Conservation (phyloP, 2,797 vertebrate genomes). For the Sebastes glaucus region DNA sequence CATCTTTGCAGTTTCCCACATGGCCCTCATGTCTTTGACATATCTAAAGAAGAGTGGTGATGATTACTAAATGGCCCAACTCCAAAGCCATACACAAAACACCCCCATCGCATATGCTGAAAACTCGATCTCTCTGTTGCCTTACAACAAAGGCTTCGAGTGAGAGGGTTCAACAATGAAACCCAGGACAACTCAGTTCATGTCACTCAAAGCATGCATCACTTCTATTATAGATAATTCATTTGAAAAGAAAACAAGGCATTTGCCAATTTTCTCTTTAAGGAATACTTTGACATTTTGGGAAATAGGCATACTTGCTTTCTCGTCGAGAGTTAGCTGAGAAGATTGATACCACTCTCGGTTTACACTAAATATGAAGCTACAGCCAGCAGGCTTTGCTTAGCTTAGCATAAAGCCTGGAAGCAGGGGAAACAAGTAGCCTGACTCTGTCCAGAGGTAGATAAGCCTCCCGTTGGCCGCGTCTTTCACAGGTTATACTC, state of each 20-base stretch:
- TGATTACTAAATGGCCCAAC: conserved; percentile 77
- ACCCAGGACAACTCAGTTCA: conserved; percentile 15
- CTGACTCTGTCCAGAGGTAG: background rate
- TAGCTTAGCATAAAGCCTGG: background rate
- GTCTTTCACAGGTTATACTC: background rate
- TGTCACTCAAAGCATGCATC: conserved; percentile 3
- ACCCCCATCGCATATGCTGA: conserved; percentile 61
- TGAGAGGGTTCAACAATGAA: conserved; percentile 43
- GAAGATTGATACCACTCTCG: background rate
- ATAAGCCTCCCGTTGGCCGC: background rate
- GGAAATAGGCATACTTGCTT: background rate
- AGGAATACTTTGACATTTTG: background rate
- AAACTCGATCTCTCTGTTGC: conserved; percentile 62
- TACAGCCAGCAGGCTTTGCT: background rate
- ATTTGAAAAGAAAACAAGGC: background rate
- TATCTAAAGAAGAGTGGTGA: conserved; percentile 74
- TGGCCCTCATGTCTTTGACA: conserved; percentile 73
- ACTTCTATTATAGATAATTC: background rate
- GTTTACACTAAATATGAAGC: background rate
- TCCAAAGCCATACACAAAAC: conserved; percentile 65
- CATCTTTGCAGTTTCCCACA: conserved; percentile 73
- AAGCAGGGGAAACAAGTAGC: background rate
- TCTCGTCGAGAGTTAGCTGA: background rate
- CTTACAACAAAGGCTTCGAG: conserved; percentile 51
- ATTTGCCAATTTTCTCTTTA: background rate